Percentiles rank a stretch among this genome's conserved stretches.
These are phyloP conservation scores for Diadromus collaris DNA, from an alignment of 2,888 invertebrate genomes.

Conservation along the genomic window DNA sequence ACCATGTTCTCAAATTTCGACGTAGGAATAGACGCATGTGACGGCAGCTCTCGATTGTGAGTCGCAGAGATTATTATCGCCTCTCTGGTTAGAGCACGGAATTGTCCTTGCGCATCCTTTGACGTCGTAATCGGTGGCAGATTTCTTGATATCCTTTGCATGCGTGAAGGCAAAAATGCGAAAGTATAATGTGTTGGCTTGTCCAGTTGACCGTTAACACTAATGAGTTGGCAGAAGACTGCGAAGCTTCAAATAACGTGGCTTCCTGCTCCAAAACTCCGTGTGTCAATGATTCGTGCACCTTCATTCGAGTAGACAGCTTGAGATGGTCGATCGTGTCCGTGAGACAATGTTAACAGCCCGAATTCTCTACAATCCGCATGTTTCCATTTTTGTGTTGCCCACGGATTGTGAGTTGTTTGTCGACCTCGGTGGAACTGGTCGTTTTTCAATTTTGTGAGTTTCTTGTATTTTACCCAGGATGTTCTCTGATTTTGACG, in stretches of 20 bases:
- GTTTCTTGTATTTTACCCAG: not conserved
- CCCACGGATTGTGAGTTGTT: not conserved
- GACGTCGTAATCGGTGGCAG: not conserved
- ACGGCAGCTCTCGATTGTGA: too few relatives aligned
- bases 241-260: not conserved
- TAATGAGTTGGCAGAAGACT: too few relatives aligned
- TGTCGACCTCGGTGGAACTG: not conserved
- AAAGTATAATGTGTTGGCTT: not conserved
- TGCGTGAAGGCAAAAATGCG: not conserved
- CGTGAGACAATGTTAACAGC: not conserved
- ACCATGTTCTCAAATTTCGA: too few relatives aligned
- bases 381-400: not conserved
- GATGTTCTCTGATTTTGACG: not conserved
- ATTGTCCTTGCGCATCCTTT: not conserved
- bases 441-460: not conserved
- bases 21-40: too few relatives aligned
- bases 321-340: conserved; percentile 1
- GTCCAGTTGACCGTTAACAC: not conserved
- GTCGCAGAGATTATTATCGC: too few relatives aligned
- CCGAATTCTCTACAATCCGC: not conserved
- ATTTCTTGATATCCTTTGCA: not conserved
- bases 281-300: not conserved
- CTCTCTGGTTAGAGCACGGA: not conserved
- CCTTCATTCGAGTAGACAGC: not conserved
- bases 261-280: not conserved